A percentile compares a stretch with the other conserved stretches of the same genome.
Evolutionary conservation across 2,797 vertebrate species (phyloP).

Genomic region (Anguilla obscura): DNA sequence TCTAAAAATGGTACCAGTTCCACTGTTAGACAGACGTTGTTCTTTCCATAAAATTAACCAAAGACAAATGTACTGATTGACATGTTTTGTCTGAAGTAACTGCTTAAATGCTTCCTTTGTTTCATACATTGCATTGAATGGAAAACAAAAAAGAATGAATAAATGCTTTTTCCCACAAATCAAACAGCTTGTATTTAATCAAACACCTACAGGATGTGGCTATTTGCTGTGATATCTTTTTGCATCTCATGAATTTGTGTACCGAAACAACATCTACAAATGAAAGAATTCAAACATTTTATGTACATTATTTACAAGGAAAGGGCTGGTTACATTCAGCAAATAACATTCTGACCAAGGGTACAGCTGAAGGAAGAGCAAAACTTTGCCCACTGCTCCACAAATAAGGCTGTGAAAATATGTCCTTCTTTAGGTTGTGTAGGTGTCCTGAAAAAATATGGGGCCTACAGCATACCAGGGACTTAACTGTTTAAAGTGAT

Average conservation of each 20-base stretch:
- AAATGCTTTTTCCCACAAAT: conserved; percentile 1
- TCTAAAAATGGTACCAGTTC: conserved; percentile 20
- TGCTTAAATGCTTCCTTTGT: background rate
- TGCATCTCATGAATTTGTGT: background rate
- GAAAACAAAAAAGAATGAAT: background rate
- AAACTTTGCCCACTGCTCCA: background rate
- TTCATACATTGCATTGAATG: background rate
- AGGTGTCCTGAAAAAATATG: background rate
- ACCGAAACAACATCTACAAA: conserved; percentile 14
- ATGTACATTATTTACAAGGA: conserved; percentile 23
- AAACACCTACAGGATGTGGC: background rate
- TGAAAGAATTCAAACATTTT: conserved; percentile 2
- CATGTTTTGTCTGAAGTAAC: background rate
- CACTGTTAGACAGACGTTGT: background rate
- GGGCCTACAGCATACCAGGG: background rate
- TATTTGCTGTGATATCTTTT: background rate
- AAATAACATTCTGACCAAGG: background rate
- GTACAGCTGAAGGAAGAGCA: background rate
- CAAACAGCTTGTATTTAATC: background rate
- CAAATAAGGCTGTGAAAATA: background rate
- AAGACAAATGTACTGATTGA: background rate
- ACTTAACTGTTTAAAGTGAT: background rate
- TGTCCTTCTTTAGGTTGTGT: no score
- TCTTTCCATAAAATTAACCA: background rate
- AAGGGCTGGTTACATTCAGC: conserved; percentile 18